These are phyloP conservation scores for Clanis bilineata DNA, from an alignment of 2,888 invertebrate genomes.

Conservation along the genomic window DNA sequence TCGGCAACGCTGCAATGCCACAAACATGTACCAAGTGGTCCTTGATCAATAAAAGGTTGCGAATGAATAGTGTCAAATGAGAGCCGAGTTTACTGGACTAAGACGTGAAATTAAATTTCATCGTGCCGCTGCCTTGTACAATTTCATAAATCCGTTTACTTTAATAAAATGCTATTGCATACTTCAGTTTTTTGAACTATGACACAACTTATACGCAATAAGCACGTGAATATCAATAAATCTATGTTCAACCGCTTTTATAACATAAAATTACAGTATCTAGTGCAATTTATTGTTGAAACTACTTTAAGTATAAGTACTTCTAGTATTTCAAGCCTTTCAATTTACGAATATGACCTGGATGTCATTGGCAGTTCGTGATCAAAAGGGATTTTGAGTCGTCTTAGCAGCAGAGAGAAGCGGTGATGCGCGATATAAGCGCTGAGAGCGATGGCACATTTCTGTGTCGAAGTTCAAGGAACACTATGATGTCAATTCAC, in stretches of 20 bases:
- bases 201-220: background rate
- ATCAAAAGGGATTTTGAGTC: background rate
- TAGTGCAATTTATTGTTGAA: no score
- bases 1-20: background rate
- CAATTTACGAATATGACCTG: no score
- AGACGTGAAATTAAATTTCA: background rate
- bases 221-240: background rate
- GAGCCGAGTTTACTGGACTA: background rate
- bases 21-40: background rate
- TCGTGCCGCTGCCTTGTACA: no score
- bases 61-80: conserved; percentile 3
- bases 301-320: no score
- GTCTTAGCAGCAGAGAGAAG: background rate
- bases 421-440: background rate
- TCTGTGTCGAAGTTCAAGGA: background rate
- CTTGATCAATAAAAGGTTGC: background rate
- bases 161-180: background rate
- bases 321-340: no score
- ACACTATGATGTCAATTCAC: background rate
- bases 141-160: background rate
- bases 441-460: background rate
- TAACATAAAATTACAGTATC: no score
- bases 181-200: background rate
- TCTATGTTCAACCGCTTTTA: background rate
- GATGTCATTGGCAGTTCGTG: background rate